Evolutionary conservation across 2,888 invertebrate genomes (phyloP).

Genomic region (Ophraella communa): DNA sequence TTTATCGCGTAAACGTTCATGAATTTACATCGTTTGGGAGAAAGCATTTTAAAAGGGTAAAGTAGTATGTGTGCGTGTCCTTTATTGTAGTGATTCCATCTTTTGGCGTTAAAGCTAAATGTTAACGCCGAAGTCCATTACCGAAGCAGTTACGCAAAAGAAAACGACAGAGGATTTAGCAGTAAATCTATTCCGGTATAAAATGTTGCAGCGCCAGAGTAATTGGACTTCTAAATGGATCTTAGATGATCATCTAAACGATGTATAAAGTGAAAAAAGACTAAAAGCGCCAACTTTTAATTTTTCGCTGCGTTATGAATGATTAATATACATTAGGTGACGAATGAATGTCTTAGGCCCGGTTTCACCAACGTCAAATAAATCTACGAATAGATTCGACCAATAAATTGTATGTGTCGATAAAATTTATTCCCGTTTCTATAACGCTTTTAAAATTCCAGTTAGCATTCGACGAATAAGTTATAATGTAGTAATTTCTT

Average conservation of each 20-base stretch:
- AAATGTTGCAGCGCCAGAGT: slow-evolving; percentile 5
- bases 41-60: slow-evolving; percentile 15
- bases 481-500: too few relatives aligned
- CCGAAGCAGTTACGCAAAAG: slow-evolving; percentile 54
- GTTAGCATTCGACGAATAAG: too few relatives aligned
- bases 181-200: slow-evolving; percentile 50
- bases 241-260: slow-evolving; percentile 1
- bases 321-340: not conserved
- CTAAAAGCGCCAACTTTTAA: not conserved
- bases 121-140: slow-evolving; percentile 50
- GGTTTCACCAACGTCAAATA: too few relatives aligned
- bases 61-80: slow-evolving; percentile 36
- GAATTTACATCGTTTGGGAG: slow-evolving; percentile 23
- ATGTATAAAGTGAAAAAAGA: not conserved
- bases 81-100: slow-evolving; percentile 45
- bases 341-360: too few relatives aligned
- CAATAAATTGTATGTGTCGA: too few relatives aligned
- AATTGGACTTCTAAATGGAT: slow-evolving; percentile 12
- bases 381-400: too few relatives aligned
- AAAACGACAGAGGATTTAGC: slow-evolving; percentile 55
- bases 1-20: slow-evolving; percentile 11
- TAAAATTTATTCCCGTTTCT: too few relatives aligned
- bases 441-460: too few relatives aligned
- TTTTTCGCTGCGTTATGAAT: not conserved
- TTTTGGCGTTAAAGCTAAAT: slow-evolving; percentile 43